phyloP scores from a whole-genome alignment of 2,888 invertebrate genomes.

The Cheilosia impressa region DNA sequence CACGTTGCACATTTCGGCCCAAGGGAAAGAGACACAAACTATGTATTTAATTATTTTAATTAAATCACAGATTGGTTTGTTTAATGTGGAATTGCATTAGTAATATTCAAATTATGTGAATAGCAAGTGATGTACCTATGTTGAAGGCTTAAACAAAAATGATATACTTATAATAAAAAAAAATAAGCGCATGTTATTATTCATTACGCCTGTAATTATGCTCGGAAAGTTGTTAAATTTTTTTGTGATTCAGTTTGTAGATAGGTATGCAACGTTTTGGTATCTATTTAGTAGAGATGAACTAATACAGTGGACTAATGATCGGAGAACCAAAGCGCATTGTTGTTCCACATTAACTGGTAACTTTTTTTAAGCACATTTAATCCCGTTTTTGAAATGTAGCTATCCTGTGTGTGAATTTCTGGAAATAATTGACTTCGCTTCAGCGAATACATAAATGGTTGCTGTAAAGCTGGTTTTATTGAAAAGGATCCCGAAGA shows the following conservation, averaged over 20 bases:
- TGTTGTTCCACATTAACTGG: too few species aligned
- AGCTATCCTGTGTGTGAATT: background rate
- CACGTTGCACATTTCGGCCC: constrained; percentile 40
- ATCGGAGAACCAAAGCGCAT: too few species aligned
- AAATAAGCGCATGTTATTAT: background rate
- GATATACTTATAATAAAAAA: background rate
- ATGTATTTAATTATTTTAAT: constrained; percentile 41
- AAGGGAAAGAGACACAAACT: background rate
- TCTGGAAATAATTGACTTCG: background rate
- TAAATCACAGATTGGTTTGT: constrained; percentile 34
- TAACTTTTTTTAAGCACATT: too few species aligned
- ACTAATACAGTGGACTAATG: too few species aligned
- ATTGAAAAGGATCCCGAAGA: too few species aligned
- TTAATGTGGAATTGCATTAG: constrained; percentile 24
- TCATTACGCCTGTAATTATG: constrained; percentile 30
- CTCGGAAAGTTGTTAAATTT: background rate
- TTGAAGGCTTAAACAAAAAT: constrained; percentile 15
- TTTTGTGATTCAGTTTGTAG: background rate
- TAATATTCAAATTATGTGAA: constrained; percentile 40
- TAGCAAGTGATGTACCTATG: background rate
- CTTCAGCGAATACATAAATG: too few species aligned
- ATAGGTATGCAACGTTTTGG: background rate
- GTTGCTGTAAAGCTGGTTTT: background rate
- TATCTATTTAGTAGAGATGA: too few species aligned
- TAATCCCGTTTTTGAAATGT: background rate